Percentiles rank a stretch among this genome's conserved stretches.
Conservation (phyloP, 1,140 invertebrate species). For the Ridgeia piscesae region DNA sequence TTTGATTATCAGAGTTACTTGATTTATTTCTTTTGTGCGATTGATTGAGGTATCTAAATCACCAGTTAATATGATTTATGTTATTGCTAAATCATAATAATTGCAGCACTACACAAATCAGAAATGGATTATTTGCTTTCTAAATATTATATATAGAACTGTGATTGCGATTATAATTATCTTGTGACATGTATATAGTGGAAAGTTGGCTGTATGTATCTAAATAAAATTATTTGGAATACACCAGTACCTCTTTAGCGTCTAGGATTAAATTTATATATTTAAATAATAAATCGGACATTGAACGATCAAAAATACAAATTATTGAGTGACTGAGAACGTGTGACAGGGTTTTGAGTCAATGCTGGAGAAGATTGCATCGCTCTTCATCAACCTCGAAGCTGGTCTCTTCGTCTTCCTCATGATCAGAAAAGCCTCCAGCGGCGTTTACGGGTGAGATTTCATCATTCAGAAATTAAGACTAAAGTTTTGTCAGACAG, state of each 20-base stretch:
- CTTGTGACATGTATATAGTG: not conserved
- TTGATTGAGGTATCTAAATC: not conserved
- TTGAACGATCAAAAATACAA: too few species aligned
- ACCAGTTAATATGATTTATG: too few species aligned
- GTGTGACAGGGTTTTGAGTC: slow-evolving; percentile 42
- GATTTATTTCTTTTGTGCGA: not conserved
- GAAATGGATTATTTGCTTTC: too few species aligned
- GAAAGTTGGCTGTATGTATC: not conserved
- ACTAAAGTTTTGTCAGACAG: not conserved
- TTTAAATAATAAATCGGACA: too few species aligned
- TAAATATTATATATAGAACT: not conserved
- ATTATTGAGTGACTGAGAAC: not conserved
- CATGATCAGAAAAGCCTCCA: slow-evolving; percentile 38
- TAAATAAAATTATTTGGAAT: not conserved
- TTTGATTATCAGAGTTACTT: not conserved
- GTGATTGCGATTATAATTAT: not conserved
- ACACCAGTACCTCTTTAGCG: too few species aligned
- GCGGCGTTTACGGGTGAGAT: slow-evolving; percentile 23
- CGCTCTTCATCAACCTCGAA: slow-evolving; percentile 44
- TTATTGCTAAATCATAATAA: too few species aligned
- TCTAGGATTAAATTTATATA: too few species aligned
- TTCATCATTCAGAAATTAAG: not conserved
- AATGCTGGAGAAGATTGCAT: slow-evolving; percentile 47
- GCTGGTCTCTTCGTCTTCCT: slow-evolving; percentile 44
- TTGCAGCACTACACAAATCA: too few species aligned